Base-by-base conservation (phyloP, 2,888 invertebrate genomes). In the Mycalesis mineus region DNA sequence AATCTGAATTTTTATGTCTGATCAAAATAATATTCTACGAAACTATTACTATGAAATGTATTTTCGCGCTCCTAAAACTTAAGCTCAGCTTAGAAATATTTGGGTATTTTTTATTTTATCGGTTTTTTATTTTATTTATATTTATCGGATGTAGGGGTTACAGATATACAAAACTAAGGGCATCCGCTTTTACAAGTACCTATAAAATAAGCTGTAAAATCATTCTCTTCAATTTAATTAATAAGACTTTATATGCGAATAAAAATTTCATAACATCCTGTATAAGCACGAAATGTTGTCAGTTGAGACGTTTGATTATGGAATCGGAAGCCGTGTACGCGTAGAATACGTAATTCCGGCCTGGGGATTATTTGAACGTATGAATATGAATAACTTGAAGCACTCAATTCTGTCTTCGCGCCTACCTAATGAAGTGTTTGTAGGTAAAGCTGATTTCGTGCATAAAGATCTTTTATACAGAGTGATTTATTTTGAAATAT, bases 301-400 rank as follows among this genome's bases (percentile, higher is more conserved):
- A 62, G 60, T 63, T 63, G 60, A 60, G 66, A 66, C 66, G 67
- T 71, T 71, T 72, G 70, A 72, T 71, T 72, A 69, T 68, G 51
- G 58, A 65, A 65, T 57, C 70, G 68, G 66, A 67, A 68, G 63
- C 61, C 37, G 52, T 39, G 62, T 60, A 61, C 48, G 57, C 57
- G 40, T 39, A 44, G 69, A 65, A 63, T 67, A 62, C 58, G 60
- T 62, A 63, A 67, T 67, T 61, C 59, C 44, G 55, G 44, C 42
- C 53, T 36, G 48, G 48, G 57, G 55, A 60, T 60, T 65, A 63
- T 61, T 66, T 51, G 51, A 57, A 56, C 55, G 47, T 53, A 60
- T 58, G 60, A 63, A 63, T 65, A 57, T 52, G 56, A 64, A 64
- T 64, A 40, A 57, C 50, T 8, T 41, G 44, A 31, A 57, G 28